Evolutionary conservation across 2,888 invertebrate genomes (phyloP).

Genomic region (Sussaba pulchella): DNA sequence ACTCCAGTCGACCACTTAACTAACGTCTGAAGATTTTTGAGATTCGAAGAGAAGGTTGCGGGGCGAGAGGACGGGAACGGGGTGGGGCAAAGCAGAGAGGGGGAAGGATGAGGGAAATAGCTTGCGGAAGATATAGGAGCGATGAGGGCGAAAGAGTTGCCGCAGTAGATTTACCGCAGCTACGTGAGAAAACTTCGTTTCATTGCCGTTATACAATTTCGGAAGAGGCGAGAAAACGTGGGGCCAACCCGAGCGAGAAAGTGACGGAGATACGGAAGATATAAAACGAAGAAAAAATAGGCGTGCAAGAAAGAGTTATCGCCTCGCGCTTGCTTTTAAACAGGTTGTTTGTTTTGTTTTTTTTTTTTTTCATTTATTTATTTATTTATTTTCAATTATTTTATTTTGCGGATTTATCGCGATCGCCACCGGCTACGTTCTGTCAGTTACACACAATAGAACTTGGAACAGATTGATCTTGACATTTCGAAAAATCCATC

Average conservation of each 20-base stretch:
- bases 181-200: slow-evolving; percentile 63
- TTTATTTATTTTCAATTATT: too few species aligned
- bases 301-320: slow-evolving; percentile 3
- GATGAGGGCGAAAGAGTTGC: slow-evolving; percentile 20
- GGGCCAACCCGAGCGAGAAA: neutral
- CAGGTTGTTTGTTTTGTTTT: neutral
- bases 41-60: slow-evolving; percentile 54
- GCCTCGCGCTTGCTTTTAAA: neutral
- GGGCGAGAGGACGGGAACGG: neutral
- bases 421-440: too few species aligned
- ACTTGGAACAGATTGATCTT: too few species aligned
- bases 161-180: slow-evolving; percentile 56
- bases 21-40: slow-evolving; percentile 66
- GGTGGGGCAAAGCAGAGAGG: neutral
- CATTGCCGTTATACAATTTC: slow-evolving; percentile 60
- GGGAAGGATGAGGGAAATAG: neutral
- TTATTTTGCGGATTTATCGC: too few species aligned
- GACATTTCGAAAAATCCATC: too few species aligned
- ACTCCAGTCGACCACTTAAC: slow-evolving; percentile 67
- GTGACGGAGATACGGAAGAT: slow-evolving; percentile 1
- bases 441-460: too few species aligned
- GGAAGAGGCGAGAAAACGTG: slow-evolving; percentile 6
- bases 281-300: slow-evolving; percentile 4
- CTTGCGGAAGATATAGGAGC: neutral
- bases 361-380: too few species aligned